phyloP scores from a whole-genome alignment of 2,113 vertebrate species.

The Lepisosteus osseus region DNA sequence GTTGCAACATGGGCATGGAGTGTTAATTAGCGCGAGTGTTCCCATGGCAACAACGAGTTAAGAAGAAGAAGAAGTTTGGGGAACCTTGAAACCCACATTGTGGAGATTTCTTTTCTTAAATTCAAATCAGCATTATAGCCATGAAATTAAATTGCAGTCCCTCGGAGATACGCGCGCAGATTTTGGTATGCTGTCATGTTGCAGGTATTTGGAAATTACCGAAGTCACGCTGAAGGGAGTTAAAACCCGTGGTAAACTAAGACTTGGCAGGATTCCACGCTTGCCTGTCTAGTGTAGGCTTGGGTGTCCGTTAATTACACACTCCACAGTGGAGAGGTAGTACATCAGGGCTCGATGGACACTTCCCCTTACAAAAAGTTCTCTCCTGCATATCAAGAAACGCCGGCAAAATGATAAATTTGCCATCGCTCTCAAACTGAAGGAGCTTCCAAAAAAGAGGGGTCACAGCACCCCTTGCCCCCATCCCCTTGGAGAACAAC shows the following conservation, averaged over 20 bases:
- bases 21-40: background rate
- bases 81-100: slow-evolving; percentile 22
- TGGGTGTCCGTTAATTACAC: slow-evolving; percentile 34
- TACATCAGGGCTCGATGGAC: slow-evolving; percentile 29
- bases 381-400: background rate
- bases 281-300: slow-evolving; percentile 29
- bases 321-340: slow-evolving; percentile 26
- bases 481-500: too few species aligned
- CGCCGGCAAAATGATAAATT: too few species aligned
- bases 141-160: slow-evolving; percentile 40
- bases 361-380: slow-evolving; percentile 11
- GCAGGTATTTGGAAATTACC: slow-evolving; percentile 39
- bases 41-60: slow-evolving; percentile 11
- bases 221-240: slow-evolving; percentile 36
- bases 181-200: slow-evolving; percentile 22
- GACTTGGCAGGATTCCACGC: slow-evolving; percentile 33
- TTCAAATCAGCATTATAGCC: slow-evolving; percentile 37
- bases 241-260: slow-evolving; percentile 28
- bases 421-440: too few species aligned
- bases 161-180: slow-evolving; percentile 34
- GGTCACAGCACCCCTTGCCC: too few species aligned
- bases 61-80: slow-evolving; percentile 6
- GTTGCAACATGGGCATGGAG: background rate
- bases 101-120: slow-evolving; percentile 17
- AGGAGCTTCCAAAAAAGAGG: too few species aligned